Base-by-base conservation (phyloP, 2,888 invertebrate genomes). In the Macrosiphum euphorbiae region DNA sequence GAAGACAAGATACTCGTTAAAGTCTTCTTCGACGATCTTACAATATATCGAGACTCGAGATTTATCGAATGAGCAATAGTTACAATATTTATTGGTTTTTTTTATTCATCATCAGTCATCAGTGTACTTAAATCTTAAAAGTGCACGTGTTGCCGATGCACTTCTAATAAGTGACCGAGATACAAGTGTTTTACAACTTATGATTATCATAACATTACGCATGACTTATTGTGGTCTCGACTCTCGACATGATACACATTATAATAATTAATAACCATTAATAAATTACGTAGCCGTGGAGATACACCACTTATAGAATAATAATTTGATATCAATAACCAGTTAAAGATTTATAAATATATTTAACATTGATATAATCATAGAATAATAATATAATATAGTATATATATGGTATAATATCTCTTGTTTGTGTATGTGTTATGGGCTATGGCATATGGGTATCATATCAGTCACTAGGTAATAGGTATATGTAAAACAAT, bases 1-100 rank as follows among this genome's bases (percentile, higher is more conserved):
- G 16, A 44, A 61, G 58, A 89, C 88, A 44, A 89, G 88, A 44
- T 44, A 89, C 58, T 58, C 44, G n/a, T 55, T 41, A 44, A 89
- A 89, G 58, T 41, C 88, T 44, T 58, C 88, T 89, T 28, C 3
- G 44, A 35, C 24, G 88, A 55, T 41, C 35, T 55, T 55, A 35
- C 41, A 88, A 55, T 55, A 11, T 16, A 41, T 44, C 11, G 44
- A 85, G 11, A 24, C 24, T 84, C 41, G 10, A 41, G 10, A 85
- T 85, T 85, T 85, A 44, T 85, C 26, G 26, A 84, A 85, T 26
- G 26, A 85, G 67, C n/a, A 67, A 67, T 67, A 67, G 35, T 67
- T 35, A 35, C 5, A 67, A 67, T 67, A 67, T 16, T 67, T 67
- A 67, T 35, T 35, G n/a, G 7, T 35, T n/a, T 67, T 67, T 35